Percentiles rank a stretch among this genome's conserved stretches.
Evolutionary conservation across 2,113 vertebrate genomes (phyloP).

Genomic region (Tragulus kanchil): DNA sequence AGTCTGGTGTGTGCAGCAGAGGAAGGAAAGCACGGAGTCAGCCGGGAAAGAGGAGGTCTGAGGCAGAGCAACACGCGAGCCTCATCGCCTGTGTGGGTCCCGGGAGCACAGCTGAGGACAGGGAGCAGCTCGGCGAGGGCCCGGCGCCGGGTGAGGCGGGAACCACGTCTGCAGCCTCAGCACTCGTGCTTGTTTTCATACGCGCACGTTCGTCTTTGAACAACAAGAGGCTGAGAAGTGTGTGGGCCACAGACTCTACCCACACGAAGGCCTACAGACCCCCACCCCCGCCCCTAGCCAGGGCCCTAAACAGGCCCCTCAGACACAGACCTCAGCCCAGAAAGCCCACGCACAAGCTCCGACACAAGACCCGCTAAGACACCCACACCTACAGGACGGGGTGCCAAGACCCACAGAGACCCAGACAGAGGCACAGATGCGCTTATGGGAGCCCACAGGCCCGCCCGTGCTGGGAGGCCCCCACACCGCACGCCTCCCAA

Average conservation of each 20-base stretch:
- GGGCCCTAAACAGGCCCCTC: background rate
- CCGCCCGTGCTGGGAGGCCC: background rate
- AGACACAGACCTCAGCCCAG: background rate
- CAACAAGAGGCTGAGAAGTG: background rate
- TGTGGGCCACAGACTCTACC: background rate
- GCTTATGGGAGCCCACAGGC: background rate
- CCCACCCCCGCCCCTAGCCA: background rate
- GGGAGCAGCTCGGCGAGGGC: background rate
- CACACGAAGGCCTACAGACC: background rate
- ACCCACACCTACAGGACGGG: background rate
- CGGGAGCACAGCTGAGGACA: background rate
- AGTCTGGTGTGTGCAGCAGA: background rate
- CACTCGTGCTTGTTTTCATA: background rate
- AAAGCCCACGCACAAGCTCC: background rate
- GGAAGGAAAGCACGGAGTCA: background rate
- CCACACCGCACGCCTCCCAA: background rate
- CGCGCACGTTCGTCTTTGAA: background rate
- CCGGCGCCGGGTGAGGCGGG: no score
- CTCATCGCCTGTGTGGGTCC: background rate
- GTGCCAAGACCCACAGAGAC: background rate
- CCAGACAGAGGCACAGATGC: background rate
- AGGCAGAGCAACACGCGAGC: background rate
- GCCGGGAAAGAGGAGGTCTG: accelerated
- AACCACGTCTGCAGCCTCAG: background rate
- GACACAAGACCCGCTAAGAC: background rate